Evolutionary conservation across 1,140 invertebrate species (phyloP).

Genomic region (Trichogramma pretiosum): DNA sequence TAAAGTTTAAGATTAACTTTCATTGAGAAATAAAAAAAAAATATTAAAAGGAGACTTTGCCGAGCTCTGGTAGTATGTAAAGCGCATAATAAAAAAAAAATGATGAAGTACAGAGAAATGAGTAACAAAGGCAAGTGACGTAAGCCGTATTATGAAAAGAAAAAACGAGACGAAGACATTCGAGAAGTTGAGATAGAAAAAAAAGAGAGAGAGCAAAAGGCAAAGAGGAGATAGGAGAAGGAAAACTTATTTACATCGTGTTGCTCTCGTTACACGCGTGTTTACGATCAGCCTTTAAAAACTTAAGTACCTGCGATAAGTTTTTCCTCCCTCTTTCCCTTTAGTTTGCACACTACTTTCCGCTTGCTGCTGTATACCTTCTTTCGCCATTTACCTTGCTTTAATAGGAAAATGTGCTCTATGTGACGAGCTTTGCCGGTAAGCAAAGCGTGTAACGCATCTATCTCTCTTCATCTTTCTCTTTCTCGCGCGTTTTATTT

Average conservation of each 20-base stretch:
- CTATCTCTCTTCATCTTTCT: background rate
- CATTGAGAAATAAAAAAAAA: too few relatives aligned
- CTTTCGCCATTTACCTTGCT: background rate
- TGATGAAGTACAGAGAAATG: too few relatives aligned
- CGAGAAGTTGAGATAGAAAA: background rate
- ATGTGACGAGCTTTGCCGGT: slow-evolving; percentile 19
- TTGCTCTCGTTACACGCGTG: slow-evolving; percentile 23
- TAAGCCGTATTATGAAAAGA: too few relatives aligned
- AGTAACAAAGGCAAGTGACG: too few relatives aligned
- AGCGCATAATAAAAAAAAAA: too few relatives aligned
- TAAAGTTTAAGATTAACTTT: too few relatives aligned
- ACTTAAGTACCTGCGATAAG: slow-evolving; percentile 17
- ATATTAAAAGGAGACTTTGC: too few relatives aligned
- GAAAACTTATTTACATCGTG: slow-evolving; percentile 18
- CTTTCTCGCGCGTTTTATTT: background rate
- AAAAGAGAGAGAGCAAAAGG: slow-evolving; percentile 1
- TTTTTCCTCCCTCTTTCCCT: slow-evolving; percentile 9
- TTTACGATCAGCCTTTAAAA: slow-evolving; percentile 28
- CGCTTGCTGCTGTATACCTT: slow-evolving; percentile 4
- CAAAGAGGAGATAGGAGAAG: background rate
- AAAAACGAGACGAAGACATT: too few relatives aligned
- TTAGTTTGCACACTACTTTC: background rate
- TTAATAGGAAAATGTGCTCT: slow-evolving; percentile 15
- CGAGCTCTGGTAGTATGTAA: too few relatives aligned
- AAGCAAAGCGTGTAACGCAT: slow-evolving; percentile 15